Evolutionary conservation across 1,140 invertebrate species (phyloP), one percentile per base, ranked within the genome.

Genomic region (Achroia grisella): DNA sequence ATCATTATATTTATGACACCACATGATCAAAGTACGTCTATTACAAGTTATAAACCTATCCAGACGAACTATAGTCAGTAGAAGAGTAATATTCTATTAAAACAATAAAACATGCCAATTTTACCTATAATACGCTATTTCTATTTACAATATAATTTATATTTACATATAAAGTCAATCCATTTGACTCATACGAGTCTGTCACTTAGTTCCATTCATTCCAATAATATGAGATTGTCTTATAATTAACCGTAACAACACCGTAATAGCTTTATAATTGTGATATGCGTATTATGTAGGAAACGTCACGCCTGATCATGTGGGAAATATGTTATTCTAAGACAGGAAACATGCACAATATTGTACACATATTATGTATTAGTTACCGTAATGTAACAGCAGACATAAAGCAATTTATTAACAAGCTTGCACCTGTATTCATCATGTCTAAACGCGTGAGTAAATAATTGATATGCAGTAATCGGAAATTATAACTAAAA

Each of bases 251-350:
- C 36, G 43, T 39, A 48, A 52, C 37, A 41, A 52, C 44, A 37
- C 42, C 45, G 35, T 54, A 54, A 50, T 48, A 50, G 49, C 45
- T 52, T 52, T 45, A 48, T 51, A 44, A 53, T 53, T 43, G 35
- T 49, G 17, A 36, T 55, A 49, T 41, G 36, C 39, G 43, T 52
- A 43, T 23, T 23, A 46, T 49, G 35, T 30, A 36, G 45, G 23
- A 53, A 52, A 48, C 49, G 57, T 57, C 54, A 65, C 48, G 58
- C 39, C 39, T 40, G 44, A 62, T 71, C 71, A 75, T 62, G 62
- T 75, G 71, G 52, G 69, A 75, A 75, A 75, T 57, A 75, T 75
- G 67, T 56, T 60, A 41, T 28, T 52, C 43, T 48, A 39, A 37
- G 36, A 54, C 56, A 49, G 53, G 51, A 56, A 62, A 46, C 44